Conservation (phyloP, 2,113 vertebrate genomes). For the Plecturocebus donacophilus region DNA sequence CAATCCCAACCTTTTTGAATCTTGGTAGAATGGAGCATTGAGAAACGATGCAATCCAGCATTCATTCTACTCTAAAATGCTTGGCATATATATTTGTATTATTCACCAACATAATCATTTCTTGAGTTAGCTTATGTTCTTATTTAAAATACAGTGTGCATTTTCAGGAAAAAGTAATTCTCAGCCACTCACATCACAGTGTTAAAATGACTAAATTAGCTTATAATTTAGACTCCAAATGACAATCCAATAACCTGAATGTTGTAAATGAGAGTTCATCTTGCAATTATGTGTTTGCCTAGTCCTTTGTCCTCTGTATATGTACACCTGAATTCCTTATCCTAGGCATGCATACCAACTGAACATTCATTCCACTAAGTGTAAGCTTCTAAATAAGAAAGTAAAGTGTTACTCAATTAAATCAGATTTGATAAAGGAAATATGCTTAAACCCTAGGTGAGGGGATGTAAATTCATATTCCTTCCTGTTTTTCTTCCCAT, state of each 20-base stretch:
- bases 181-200: background rate
- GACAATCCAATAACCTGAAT: background rate
- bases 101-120: background rate
- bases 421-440: constrained; percentile 5
- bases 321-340: constrained; percentile 10
- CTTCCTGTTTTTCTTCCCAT: background rate
- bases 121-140: background rate
- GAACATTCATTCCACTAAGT: background rate
- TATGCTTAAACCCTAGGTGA: background rate
- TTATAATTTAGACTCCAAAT: background rate
- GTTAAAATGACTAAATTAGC: background rate
- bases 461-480: background rate
- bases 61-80: background rate
- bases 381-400: background rate
- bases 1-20: background rate
- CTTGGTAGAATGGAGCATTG: background rate
- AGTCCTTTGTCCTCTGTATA: constrained; percentile 1
- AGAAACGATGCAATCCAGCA: background rate
- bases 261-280: background rate
- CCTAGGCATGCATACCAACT: background rate
- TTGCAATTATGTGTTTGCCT: background rate
- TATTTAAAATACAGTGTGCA: background rate
- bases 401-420: background rate
- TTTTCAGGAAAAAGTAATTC: background rate
- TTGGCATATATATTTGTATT: background rate